Evolutionary conservation across 2,888 invertebrate genomes (phyloP), one percentile per base, ranked within the genome.

Genomic region (Hirtodrosophila trivittata): DNA sequence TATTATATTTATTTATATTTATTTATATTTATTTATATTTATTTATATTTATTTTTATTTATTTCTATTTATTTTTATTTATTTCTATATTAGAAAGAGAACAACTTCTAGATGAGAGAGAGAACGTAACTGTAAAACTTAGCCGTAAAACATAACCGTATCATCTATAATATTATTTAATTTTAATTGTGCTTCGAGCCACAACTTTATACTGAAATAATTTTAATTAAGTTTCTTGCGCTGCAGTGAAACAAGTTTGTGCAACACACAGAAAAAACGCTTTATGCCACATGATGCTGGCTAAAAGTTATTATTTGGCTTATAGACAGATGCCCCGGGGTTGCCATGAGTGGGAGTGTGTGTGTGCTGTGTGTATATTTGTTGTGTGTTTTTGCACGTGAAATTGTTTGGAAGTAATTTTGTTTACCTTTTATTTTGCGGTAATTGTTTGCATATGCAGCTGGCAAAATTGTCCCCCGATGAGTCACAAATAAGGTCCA

Each of bases 361-460:
- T 21, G 18, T 21, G 2, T 21, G 18, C n/a, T 21, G 3, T 21
- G 32, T 32, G 32, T n/a, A 32, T 32, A 32, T 32, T 21, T 38
- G 47, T 47, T 52, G 35, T 47, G 65, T 81, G 75, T 75, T 78
- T 78, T 76, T 67, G 58, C 68, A 58, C 60, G 80, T 55, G 74
- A 83, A 82, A 86, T 86, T 76, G 71, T 63, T 74, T 66, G 81
- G 77, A 86, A 82, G 71, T 86, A 82, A 82, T 86, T 78, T 83
- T 82, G 86, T 82, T 82, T 82, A 80, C 81, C 80, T 82, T 83
- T 86, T 86, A 82, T 78, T 86, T 78, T 72, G 80, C 65, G 84
- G 77, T 83, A 86, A 86, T 82, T 82, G 81, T 83, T 80, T 80
- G 85, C 68, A 82, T 71, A 75, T 83, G 83, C 74, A 83, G 73